Base-by-base conservation (phyloP, 2,797 vertebrate genomes). In the Hoplostethus mediterraneus region DNA sequence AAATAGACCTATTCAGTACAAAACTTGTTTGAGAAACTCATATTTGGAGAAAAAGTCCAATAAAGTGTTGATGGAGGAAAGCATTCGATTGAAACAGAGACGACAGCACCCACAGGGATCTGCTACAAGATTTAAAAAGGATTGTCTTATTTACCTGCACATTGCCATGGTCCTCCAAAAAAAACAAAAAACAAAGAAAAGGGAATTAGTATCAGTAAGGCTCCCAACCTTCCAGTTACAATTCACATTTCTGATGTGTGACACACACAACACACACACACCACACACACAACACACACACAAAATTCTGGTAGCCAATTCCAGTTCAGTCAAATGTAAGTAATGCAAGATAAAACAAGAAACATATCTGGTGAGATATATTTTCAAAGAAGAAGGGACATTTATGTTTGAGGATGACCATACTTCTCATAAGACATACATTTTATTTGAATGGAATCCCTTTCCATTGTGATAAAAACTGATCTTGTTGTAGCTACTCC, bases 91-190 rank as follows among this genome's bases (percentile, higher is more conserved):
- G 30, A 14, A 44, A 12, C 52, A 28, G 8, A 3, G n/a, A 42
- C 17, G 28, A 31, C 38, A 40, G 38, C 12, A 14, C 42, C 36
- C 9, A 42, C n/a, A 55, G 13, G 2, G 16, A n/a, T 13, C 13
- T n/a, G 31, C 40, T 45, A 17, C 16, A 60, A 25, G 6, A 14
- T 44, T 13, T 4, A 44, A 13, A 44, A 60, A 60, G 21, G 5
- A 2, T 7, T 4, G n/a, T 21, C 40, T 48, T 13, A 55, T 38
- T 71, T 83, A 87, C 85, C 85, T 87, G 85, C 36, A 83, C n/a
- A 31, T 58, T 77, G 13, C 82, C 80, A 36, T 83, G 82, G 57
- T 87, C 82, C 85, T 87, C 68, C 82, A 71, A 62, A 31, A 83
- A 12, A 70, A 40, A 59, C 16, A 64, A 36, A 10, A 63, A 38